Base-by-base conservation (phyloP, 2,113 vertebrate species). In the Thermophis baileyi region DNA sequence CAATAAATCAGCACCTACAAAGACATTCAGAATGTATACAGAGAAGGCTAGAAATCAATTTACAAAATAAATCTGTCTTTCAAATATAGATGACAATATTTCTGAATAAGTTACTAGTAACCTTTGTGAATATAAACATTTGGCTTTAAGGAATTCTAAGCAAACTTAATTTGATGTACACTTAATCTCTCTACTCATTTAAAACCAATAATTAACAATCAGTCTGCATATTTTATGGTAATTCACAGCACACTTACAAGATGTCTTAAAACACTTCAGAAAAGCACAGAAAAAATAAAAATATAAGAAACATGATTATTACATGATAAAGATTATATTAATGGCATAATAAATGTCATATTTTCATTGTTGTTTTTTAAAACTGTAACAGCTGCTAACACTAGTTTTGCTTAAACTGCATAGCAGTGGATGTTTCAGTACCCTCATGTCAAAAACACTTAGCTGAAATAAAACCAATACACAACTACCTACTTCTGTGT, bases 1-100 rank as follows among this genome's bases (percentile, higher is more conserved):
- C 96, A 99, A 95, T 98, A 99, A 98, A 98, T 99, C 99, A 97
- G 98, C 98, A 98, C 99, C 99, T 99, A 91, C 50, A 95, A 55
- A 90, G 88, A 97, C 87, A 89, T 2, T 35, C 89, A 93, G 18
- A n/a, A 1, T 12, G 85, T 5, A 88, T 35, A 0, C 49, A 92
- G 30, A 90, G 85, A 51, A 40, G 3, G 89, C 54, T 46, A 95
- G 63, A 60, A 60, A 60, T 25, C 47, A 2, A 0, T 22, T 54
- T 91, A 40, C 2, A 92, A 90, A 95, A 6, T 27, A 91, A n/a
- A 0, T 0, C 93, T 91, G 91, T n/a, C 16, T 57, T 60, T 47
- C 44, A 74, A n/a, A 69, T 57, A 90, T 74, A 89, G 10, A 54
- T 27, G 12, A 50, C 2, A 20, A 87, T 9, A 53, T 22, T 92